Evolutionary conservation across 2,888 invertebrate species (phyloP).

Genomic region (Ligdia adustata): DNA sequence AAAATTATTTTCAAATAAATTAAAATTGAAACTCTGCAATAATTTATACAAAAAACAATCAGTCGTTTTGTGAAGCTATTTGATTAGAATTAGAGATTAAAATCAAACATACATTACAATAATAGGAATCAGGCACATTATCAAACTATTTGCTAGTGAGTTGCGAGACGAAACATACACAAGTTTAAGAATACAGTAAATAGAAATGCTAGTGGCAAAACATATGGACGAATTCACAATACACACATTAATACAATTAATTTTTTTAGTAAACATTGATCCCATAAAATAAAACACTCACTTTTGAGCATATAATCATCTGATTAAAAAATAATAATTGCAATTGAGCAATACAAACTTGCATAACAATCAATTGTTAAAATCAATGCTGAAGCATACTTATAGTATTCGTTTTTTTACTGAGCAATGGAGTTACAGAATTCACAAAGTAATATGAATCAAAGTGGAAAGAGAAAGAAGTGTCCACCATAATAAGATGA

Average conservation of each 20-base stretch:
- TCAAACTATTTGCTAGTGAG: constrained; percentile 70
- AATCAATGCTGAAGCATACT: constrained; percentile 64
- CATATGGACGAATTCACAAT: constrained; percentile 66
- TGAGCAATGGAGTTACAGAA: constrained; percentile 59
- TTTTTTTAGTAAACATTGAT: constrained; percentile 60
- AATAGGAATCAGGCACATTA: constrained; percentile 83
- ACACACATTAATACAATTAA: constrained; percentile 55
- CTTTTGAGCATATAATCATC: constrained; percentile 76
- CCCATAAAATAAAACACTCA: constrained; percentile 71
- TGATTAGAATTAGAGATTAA: constrained; percentile 77
- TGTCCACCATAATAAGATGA: constrained; percentile 54
- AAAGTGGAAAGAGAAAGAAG: constrained; percentile 44
- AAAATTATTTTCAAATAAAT: constrained; percentile 81
- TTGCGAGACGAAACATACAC: constrained; percentile 54
- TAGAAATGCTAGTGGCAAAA: constrained; percentile 43
- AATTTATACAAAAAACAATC: constrained; percentile 81
- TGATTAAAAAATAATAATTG: constrained; percentile 67
- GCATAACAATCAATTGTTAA: constrained; percentile 56
- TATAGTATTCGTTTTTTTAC: constrained; percentile 54
- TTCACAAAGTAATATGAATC: constrained; percentile 36
- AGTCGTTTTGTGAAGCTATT: constrained; percentile 81
- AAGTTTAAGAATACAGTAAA: constrained; percentile 46
- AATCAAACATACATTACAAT: constrained; percentile 76
- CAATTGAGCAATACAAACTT: constrained; percentile 73
- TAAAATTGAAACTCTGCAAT: constrained; percentile 77